phyloP scores from a whole-genome alignment of 2,797 vertebrate species.

The Arctocebus calabarensis region DNA sequence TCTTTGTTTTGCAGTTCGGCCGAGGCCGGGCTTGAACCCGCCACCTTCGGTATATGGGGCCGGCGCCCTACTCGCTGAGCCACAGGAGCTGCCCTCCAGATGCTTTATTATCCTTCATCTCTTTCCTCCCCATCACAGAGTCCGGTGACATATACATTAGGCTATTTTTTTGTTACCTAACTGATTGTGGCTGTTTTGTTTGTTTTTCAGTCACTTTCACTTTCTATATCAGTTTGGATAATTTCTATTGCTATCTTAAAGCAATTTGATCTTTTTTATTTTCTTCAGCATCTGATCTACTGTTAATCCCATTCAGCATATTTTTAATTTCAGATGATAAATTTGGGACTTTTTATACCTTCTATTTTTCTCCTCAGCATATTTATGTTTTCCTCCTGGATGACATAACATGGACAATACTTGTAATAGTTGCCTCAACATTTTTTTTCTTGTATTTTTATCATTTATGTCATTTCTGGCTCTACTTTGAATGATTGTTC shows the following conservation, averaged over 20 bases:
- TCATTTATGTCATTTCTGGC: no score
- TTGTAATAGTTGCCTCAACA: rapidly evolving
- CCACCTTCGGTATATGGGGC: no score
- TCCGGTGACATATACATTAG: rapidly evolving
- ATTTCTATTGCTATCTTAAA: background rate
- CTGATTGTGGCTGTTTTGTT: no score
- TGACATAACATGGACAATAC: no score
- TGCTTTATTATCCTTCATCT: no score
- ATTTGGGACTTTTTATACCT: background rate
- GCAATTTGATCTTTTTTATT: background rate
- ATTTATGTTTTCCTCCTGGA: background rate
- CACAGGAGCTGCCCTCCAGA: no score
- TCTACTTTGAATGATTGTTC: background rate
- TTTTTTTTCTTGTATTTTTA: background rate
- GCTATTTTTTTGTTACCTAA: no score
- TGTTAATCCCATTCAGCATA: background rate
- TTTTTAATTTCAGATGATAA: background rate
- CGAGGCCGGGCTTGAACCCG: no score
- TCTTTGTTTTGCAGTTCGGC: no score
- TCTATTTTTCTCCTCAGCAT: background rate
- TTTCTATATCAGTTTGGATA: background rate
- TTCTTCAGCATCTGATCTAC: background rate
- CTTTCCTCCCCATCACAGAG: rapidly evolving
- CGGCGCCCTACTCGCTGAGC: no score
- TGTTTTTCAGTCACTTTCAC: background rate